A percentile compares a stretch with the other conserved stretches of the same genome.
These are phyloP conservation scores for Myiagra hebetior DNA, from an alignment of 2,113 vertebrate genomes.

Conservation along the genomic window DNA sequence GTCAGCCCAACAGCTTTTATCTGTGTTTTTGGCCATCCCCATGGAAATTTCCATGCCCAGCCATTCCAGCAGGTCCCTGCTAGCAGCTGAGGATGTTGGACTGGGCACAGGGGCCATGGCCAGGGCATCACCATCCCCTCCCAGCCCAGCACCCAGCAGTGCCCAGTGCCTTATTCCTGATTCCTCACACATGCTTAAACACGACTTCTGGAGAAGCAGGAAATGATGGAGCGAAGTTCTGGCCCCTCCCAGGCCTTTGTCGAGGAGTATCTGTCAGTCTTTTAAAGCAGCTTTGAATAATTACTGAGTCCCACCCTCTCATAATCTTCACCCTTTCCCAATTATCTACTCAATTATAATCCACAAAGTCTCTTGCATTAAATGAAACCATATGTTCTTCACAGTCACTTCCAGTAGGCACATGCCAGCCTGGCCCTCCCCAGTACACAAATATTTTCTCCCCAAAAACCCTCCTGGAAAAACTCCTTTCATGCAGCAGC, in stretches of 20 bases:
- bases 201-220: background rate
- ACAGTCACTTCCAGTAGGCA: background rate
- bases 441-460: fast-evolving
- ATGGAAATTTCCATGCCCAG: fast-evolving
- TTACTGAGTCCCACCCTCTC: conserved; percentile 31
- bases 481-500: background rate
- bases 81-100: fast-evolving
- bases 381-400: conserved; percentile 46
- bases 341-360: conserved; percentile 65
- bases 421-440: background rate
- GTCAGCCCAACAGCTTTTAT: background rate
- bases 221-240: background rate
- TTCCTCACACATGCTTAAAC: fast-evolving
- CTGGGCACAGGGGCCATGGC: fast-evolving
- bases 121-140: fast-evolving
- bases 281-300: conserved; percentile 42
- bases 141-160: background rate
- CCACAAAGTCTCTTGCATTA: conserved; percentile 53
- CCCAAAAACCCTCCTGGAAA: background rate
- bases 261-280: conserved; percentile 7
- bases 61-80: background rate
- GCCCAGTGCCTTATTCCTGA: fast-evolving
- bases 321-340: conserved; percentile 43
- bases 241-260: background rate
- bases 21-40: fast-evolving